Percentiles rank a stretch among this genome's conserved stretches.
Conservation (phyloP, 1,140 invertebrate species). For the Cardiocondyla obscurior region DNA sequence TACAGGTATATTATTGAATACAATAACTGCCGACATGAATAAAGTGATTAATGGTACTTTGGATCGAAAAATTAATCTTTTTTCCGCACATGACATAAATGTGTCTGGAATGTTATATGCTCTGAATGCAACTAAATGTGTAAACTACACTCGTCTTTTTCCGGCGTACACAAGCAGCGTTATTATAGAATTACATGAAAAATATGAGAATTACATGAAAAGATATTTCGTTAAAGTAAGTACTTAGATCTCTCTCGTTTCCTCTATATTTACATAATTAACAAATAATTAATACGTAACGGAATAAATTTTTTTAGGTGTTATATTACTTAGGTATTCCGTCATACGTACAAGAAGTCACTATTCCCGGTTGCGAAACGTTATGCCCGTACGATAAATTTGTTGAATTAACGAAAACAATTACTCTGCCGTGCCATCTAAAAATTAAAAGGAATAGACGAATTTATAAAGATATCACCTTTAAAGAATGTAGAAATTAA, state of each 20-base stretch:
- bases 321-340: constrained; percentile 14
- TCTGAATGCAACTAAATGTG: neutral
- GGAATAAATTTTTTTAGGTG: neutral
- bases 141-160: too few species aligned
- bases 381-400: constrained; percentile 37
- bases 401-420: neutral
- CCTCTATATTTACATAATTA: too few species aligned
- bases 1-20: constrained; percentile 16
- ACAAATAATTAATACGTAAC: neutral
- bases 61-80: constrained; percentile 35
- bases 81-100: constrained; percentile 9
- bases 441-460: neutral
- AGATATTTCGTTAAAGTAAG: constrained; percentile 25
- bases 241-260: neutral
- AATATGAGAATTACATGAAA: too few species aligned
- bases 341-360: neutral
- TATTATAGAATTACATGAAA: constrained; percentile 30
- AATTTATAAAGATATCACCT: too few species aligned
- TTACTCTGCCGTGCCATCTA: neutral
- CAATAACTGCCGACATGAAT: constrained; percentile 29
- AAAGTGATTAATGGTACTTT: neutral
- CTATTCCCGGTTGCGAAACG: neutral
- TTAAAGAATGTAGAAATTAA: neutral
- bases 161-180: neutral
- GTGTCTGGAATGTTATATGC: neutral